phyloP scores from a whole-genome alignment of 2,113 vertebrate species.

The Forbesichthys papilliferus region DNA sequence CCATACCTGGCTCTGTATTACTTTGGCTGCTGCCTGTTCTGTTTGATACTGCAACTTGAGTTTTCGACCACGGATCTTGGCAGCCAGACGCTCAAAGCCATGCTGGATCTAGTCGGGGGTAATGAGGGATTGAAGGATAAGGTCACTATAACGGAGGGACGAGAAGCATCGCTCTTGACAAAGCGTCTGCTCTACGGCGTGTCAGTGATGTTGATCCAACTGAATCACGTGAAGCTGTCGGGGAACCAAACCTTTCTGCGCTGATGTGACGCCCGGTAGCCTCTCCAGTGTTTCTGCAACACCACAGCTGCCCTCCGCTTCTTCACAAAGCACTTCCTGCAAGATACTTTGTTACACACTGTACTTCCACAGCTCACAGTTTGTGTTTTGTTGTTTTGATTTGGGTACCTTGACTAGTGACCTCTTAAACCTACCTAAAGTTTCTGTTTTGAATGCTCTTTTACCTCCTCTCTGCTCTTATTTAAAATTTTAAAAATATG shows the following conservation, averaged over 20 bases:
- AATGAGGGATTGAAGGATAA: background rate
- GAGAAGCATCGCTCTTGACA: background rate
- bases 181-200: background rate
- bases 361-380: no score
- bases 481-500: no score
- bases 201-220: background rate
- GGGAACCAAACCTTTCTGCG: conserved; percentile 75
- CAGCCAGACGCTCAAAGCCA: conserved; percentile 83
- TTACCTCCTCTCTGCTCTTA: no score
- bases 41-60: conserved; percentile 66
- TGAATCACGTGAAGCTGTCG: background rate
- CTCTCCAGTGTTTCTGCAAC: conserved; percentile 87
- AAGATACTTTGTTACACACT: conserved; percentile 18
- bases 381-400: no score
- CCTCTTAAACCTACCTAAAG: no score
- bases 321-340: conserved; percentile 84
- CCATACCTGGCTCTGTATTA: conserved; percentile 76
- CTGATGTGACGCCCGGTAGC: conserved; percentile 60
- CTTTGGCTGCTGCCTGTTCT: conserved; percentile 55
- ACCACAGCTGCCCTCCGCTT: conserved; percentile 81
- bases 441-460: no score
- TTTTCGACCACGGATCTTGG: conserved; percentile 71
- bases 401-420: no score
- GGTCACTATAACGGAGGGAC: background rate
- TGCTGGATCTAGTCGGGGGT: conserved; percentile 65